Conservation (phyloP, 2,113 vertebrate species). For the Scatophagus argus region DNA sequence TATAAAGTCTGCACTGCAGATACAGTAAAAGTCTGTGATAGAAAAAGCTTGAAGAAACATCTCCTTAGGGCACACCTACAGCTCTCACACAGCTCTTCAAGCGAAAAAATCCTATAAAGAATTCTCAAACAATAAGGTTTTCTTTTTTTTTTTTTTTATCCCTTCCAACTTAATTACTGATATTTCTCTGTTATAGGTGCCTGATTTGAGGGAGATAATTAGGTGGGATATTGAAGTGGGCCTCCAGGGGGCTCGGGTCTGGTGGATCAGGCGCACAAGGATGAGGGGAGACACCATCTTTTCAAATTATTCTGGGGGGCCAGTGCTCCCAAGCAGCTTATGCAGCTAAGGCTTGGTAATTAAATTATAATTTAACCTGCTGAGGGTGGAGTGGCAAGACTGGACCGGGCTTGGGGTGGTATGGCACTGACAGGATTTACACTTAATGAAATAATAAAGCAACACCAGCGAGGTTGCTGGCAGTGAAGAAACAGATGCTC, state of each 20-base stretch:
- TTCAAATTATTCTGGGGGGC: constrained; percentile 98
- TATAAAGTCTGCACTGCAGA: constrained; percentile 54
- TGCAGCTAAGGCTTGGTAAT: constrained; percentile 97
- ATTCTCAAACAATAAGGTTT: constrained; percentile 71
- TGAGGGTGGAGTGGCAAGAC: constrained; percentile 91
- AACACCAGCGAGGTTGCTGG: constrained; percentile 85
- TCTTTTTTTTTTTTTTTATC: constrained; percentile 53
- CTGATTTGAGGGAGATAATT: constrained; percentile 85
- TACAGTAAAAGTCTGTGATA: constrained; percentile 54
- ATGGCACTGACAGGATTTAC: constrained; percentile 87
- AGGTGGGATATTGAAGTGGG: constrained; percentile 85
- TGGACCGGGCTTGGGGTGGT: constrained; percentile 81
- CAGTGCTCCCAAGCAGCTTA: constrained; percentile 96
- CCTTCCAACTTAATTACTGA: constrained; percentile 85
- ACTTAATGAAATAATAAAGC: constrained; percentile 99
- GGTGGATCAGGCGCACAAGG: constrained; percentile 82
- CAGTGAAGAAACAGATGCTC: constrained; percentile 75
- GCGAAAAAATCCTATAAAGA: constrained; percentile 51
- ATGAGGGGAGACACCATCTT: constrained; percentile 95
- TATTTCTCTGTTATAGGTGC: constrained; percentile 81
- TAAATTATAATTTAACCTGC: constrained; percentile 99
- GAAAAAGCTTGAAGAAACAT: constrained; percentile 60
- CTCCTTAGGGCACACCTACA: constrained; percentile 56
- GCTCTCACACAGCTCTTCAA: constrained; percentile 37
- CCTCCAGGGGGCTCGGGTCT: constrained; percentile 81